phyloP scores from a whole-genome alignment of 2,888 invertebrate genomes.

The Gibbula magus region DNA sequence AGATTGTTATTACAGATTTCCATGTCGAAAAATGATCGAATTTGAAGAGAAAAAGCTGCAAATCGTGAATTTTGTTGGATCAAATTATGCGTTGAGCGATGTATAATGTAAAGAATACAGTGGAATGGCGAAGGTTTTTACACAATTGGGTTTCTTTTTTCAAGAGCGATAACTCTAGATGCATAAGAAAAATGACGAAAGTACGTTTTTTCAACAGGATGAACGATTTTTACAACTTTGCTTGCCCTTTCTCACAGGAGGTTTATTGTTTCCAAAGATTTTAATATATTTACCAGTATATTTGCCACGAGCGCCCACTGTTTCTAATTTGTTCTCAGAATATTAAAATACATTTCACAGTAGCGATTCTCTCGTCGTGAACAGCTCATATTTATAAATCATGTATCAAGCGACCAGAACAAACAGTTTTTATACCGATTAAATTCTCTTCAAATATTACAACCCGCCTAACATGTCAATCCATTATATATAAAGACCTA shows the following conservation, averaged over 20 bases:
- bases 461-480: too few species aligned
- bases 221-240: neutral
- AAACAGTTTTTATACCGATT: too few species aligned
- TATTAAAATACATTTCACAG: neutral
- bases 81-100: constrained; percentile 5
- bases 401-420: too few species aligned
- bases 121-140: neutral
- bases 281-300: neutral
- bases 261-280: neutral
- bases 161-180: neutral
- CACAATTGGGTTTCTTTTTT: neutral
- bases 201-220: neutral
- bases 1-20: neutral
- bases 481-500: too few species aligned
- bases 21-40: neutral
- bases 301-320: neutral
- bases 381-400: too few species aligned
- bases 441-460: too few species aligned
- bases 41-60: neutral
- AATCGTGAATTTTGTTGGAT: neutral
- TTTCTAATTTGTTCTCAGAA: neutral
- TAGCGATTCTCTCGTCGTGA: too few species aligned
- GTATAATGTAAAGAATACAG: neutral
- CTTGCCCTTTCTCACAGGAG: neutral
- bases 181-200: neutral